A percentile compares a stretch with the other conserved stretches of the same genome.
These are phyloP conservation scores for Scomber scombrus DNA, from an alignment of 2,113 vertebrate genomes.

Conservation along the genomic window DNA sequence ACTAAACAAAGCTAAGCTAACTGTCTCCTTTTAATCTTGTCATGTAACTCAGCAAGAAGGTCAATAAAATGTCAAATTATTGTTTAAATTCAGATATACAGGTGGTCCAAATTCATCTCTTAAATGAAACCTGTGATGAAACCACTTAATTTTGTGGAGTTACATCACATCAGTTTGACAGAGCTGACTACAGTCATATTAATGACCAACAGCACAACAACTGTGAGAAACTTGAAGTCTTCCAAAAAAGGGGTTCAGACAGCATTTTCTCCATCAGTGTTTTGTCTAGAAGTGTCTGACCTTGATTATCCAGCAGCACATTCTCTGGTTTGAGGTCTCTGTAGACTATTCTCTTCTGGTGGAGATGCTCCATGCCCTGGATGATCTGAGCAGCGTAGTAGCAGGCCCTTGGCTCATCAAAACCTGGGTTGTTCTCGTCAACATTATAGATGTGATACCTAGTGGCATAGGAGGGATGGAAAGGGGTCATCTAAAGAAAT, in stretches of 20 bases:
- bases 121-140: too few species aligned
- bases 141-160: too few species aligned
- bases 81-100: neutral
- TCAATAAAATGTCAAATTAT: neutral
- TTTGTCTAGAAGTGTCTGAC: constrained; percentile 49
- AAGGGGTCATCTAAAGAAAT: too few species aligned
- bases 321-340: constrained; percentile 95
- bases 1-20: too few species aligned
- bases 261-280: neutral
- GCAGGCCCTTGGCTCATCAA: constrained; percentile 78
- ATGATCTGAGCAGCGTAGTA: constrained; percentile 88
- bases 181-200: too few species aligned
- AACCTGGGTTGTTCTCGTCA: constrained; percentile 86
- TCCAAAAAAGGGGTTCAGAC: too few species aligned
- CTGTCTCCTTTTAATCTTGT: neutral
- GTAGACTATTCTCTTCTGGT: constrained; percentile 87
- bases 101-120: neutral
- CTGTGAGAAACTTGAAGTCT: too few species aligned
- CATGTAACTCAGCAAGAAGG: neutral
- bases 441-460: constrained; percentile 89
- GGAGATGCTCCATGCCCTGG: constrained; percentile 87
- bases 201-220: too few species aligned
- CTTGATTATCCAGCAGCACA: constrained; percentile 90
- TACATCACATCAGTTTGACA: too few species aligned
- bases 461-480: constrained; percentile 23